Percentiles rank a stretch among this genome's conserved stretches.
These are phyloP conservation scores for Polyommatus iphigenia DNA, from an alignment of 2,888 invertebrate species.

Conservation along the genomic window DNA sequence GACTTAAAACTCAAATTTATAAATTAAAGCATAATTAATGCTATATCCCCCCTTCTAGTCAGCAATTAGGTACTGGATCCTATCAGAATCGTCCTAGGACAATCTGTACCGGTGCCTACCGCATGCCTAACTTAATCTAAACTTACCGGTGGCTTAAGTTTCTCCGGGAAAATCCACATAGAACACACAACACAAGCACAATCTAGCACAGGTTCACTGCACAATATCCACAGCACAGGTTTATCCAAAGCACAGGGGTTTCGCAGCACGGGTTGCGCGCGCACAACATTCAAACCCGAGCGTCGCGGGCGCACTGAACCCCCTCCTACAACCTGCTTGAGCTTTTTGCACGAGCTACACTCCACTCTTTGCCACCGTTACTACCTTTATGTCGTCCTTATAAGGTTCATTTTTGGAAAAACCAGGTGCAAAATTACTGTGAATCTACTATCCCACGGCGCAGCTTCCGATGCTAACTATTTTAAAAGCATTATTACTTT, in stretches of 20 bases:
- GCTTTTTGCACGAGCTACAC: slow-evolving; percentile 7
- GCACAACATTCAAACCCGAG: background rate
- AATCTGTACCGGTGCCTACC: background rate
- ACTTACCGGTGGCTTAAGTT: background rate
- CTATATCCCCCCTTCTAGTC: no score
- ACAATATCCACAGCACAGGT: background rate
- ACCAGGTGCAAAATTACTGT: background rate
- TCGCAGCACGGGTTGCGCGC: background rate
- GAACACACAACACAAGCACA: background rate
- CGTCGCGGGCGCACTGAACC: slow-evolving; percentile 19
- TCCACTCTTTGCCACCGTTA: background rate
- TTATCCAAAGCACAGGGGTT: background rate
- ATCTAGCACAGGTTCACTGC: background rate
- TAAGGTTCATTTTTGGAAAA: slow-evolving; percentile 51
- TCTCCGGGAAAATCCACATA: background rate
- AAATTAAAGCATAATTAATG: background rate
- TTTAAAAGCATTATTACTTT: slow-evolving; percentile 32
- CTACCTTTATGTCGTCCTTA: slow-evolving; percentile 65
- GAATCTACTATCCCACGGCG: slow-evolving; percentile 51
- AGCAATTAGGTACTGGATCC: no score
- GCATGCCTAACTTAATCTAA: background rate
- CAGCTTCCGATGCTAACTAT: slow-evolving; percentile 31
- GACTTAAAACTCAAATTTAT: background rate
- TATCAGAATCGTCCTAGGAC: background rate
- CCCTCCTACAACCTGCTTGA: slow-evolving; percentile 8